Evolutionary conservation across 1,140 invertebrate species (phyloP), one percentile per base, ranked within the genome.

Genomic region (Araneus ventricosus): DNA sequence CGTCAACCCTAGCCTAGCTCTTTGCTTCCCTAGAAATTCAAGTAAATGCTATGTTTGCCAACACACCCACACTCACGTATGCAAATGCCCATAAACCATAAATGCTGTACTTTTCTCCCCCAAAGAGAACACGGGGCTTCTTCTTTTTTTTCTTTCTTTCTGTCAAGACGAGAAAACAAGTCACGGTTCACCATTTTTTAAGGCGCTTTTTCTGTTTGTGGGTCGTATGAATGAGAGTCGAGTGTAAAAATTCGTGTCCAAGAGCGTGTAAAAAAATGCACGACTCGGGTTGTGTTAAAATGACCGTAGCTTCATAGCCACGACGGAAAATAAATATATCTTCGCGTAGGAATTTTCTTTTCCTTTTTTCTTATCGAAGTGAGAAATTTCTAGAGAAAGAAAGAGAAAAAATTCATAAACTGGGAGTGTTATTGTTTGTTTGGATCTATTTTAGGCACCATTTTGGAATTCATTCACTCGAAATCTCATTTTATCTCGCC

Each of bases 11-110:
- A n/a, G n/a, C n/a, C n/a, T n/a, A 67, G 14, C 63, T 63, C 61
- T 7, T 63, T 27, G 24, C 63, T 27, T 27, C n/a, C 61, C 7
- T n/a, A 63, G 61, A 63, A 63, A 67, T 67, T 67, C 63, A 27
- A 27, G 63, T 67, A 67, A 67, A 67, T 67, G 63, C 63, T 14
- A 67, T 67, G 27, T 67, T 67, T 67, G 63, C 63, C 63, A 67
- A 67, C 63, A n/a, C 63, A 67, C 63, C 63, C 63, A 67, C 63
- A 10, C 63, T 52, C 45, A 3, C 10, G 3, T 67, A 67, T 67
- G 63, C 63, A 67, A 67, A 67, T 67, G 63, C 63, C 63, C 14
- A n/a, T n/a, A n/a, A n/a, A n/a, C 63, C 27, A 67, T 67, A 67
- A 67, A 67, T 67, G 27, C 63, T 67, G 27, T 27, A 10, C 63